Base-by-base conservation (phyloP, 2,888 invertebrate genomes). In the Cephus pulcher region DNA sequence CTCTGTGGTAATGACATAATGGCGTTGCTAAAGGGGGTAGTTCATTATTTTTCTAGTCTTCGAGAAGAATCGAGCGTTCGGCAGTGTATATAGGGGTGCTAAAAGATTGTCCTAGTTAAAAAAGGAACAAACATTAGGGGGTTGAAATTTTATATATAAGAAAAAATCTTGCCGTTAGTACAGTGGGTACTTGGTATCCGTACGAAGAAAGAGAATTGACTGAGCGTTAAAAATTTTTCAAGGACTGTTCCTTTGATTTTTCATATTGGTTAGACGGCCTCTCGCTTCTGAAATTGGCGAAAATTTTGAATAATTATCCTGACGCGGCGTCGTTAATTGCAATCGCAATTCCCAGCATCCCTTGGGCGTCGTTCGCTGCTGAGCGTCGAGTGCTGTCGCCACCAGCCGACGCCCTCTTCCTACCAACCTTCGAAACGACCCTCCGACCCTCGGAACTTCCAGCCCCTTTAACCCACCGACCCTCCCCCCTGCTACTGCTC, bases 311-410 rank as follows among this genome's bases (percentile, higher is more conserved):
- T 35, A 74, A 74, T 74, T 74, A 74, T 74, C 34, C 74, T 30
- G 40, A 40, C 74, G 12, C 23, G 4, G 35, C 74, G 74, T 74
- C 74, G 74, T 74, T 74, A 74, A 74, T 74, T 74, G 74, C 74
- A 74, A 74, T 74, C 74, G 74, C 74, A 35, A 74, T 74, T 74
- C 74, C 74, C 74, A 34, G 34, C 34, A n/a, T 74, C 74, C 74
- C 74, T 34, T 34, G 74, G 74, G 74, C 74, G 74, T n/a, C 34
- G 74, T 74, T 74, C 12, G 74, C 74, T 70, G 32, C 32, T 70
- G 74, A 74, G 74, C 74, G 74, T 34, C 74, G 74, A 35, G 74
- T 23, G 74, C 74, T 74, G 74, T 74, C 74, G 74, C 34, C 74
- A 35, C 74, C 74, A 74, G 34, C 74, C 74, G 74, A 74, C 74